Evolutionary conservation across 2,888 invertebrate genomes (phyloP), one percentile per base, ranked within the genome.

Genomic region (Zonitis immaculata): DNA sequence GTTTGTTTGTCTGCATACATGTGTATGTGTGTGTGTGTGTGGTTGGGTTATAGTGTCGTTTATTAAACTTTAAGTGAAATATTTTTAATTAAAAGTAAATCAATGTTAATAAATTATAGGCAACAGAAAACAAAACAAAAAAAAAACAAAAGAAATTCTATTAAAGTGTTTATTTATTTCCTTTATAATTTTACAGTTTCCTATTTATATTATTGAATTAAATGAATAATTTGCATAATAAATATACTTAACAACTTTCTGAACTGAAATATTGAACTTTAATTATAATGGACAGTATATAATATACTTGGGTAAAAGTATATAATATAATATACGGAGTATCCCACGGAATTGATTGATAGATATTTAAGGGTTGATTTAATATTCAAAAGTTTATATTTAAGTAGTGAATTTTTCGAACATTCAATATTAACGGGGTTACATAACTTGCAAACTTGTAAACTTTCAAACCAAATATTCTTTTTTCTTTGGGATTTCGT

Each of bases 311-410:
- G 18, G 8, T 16, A 32, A 18, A 35, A 9, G 35, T 35, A 35
- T 35, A 35, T 16, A 9, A 49, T 50, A 44, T 49, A 54, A 54
- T 54, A 47, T 45, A 39, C n/a, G n/a, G n/a, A n/a, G n/a, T n/a
- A n/a, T n/a, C n/a, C n/a, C n/a, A n/a, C n/a, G n/a, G n/a, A n/a
- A n/a, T n/a, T n/a, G n/a, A n/a, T n/a, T n/a, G n/a, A n/a, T n/a
- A n/a, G n/a, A n/a, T n/a, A n/a, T n/a, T n/a, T n/a, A n/a, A n/a
- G n/a, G n/a, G n/a, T n/a, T n/a, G n/a, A n/a, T n/a, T n/a, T n/a
- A n/a, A n/a, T n/a, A n/a, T n/a, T n/a, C n/a, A n/a, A n/a, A n/a
- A n/a, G n/a, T n/a, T n/a, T n/a, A n/a, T n/a, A n/a, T n/a, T n/a
- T n/a, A n/a, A n/a, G n/a, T n/a, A n/a, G n/a, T n/a, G n/a, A n/a